phyloP scores from a whole-genome alignment of 2,888 invertebrate species.

The Morpho helenor region DNA sequence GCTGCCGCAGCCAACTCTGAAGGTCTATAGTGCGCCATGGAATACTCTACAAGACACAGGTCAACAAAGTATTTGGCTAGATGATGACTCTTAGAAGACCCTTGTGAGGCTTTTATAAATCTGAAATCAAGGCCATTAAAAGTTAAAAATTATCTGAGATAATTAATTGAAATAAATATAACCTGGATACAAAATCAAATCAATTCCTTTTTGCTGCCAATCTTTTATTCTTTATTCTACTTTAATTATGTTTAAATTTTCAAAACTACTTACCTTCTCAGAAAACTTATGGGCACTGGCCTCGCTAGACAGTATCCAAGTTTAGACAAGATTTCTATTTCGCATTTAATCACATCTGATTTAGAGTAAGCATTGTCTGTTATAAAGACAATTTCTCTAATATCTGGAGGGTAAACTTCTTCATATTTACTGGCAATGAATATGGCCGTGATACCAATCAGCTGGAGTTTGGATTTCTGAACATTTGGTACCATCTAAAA shows the following conservation, averaged over 20 bases:
- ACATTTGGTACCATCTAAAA: conserved; percentile 80
- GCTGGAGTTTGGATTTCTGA: conserved; percentile 85
- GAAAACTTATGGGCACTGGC: conserved; percentile 93
- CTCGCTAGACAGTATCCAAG: conserved; percentile 90
- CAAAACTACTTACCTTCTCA: conserved; percentile 82
- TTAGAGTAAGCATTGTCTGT: conserved; percentile 92
- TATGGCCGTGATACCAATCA: conserved; percentile 94
- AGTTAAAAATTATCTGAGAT: too few species aligned
- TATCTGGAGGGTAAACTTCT: conserved; percentile 93
- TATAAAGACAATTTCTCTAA: conserved; percentile 93
- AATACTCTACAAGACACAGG: conserved; percentile 88
- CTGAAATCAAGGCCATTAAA: conserved; percentile 50
- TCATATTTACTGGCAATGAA: conserved; percentile 97
- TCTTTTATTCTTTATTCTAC: too few species aligned
- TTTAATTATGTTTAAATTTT: too few species aligned
- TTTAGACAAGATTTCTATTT: conserved; percentile 85
- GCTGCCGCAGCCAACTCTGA: conserved; percentile 92
- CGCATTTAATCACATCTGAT: conserved; percentile 89
- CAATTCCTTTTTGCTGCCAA: too few species aligned
- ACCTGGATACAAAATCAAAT: too few species aligned
- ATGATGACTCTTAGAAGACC: conserved; percentile 82
- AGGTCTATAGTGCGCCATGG: conserved; percentile 87
- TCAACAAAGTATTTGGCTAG: conserved; percentile 96
- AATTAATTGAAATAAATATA: too few species aligned
- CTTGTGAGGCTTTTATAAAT: conserved; percentile 80